Conservation (phyloP, 2,797 vertebrate species). For the Oreochromis mossambicus region DNA sequence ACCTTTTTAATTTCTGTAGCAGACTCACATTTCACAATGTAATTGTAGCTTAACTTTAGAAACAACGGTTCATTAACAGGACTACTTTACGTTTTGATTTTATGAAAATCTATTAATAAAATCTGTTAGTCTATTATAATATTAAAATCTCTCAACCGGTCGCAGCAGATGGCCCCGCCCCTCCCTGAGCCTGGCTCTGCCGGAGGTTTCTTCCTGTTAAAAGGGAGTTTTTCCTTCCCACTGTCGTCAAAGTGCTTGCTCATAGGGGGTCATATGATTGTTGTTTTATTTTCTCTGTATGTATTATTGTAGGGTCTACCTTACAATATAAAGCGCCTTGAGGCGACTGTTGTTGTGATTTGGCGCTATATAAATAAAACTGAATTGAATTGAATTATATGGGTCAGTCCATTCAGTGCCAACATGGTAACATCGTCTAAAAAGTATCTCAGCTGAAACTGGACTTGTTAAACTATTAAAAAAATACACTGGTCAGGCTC, state of each 20-base stretch:
- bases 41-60: neutral
- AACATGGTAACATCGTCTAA: neutral
- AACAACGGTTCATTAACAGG: neutral
- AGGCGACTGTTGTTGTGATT: fast-evolving
- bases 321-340: neutral
- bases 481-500: neutral
- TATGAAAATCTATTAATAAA: neutral
- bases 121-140: neutral
- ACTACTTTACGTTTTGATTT: neutral
- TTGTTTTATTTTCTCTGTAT: neutral
- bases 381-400: fast-evolving
- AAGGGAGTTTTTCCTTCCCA: neutral
- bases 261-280: no score
- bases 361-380: fast-evolving
- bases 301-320: neutral
- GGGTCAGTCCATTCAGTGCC: neutral
- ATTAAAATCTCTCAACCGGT: neutral
- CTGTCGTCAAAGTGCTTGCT: no score
- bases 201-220: neutral
- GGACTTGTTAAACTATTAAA: neutral
- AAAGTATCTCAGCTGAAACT: neutral
- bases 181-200: neutral
- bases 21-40: neutral
- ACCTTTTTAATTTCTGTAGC: neutral
- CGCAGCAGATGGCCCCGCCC: neutral